Percentiles rank a stretch among this genome's conserved stretches.
Conservation (phyloP, 2,797 vertebrate species). For the Knipowitschia caucasica region DNA sequence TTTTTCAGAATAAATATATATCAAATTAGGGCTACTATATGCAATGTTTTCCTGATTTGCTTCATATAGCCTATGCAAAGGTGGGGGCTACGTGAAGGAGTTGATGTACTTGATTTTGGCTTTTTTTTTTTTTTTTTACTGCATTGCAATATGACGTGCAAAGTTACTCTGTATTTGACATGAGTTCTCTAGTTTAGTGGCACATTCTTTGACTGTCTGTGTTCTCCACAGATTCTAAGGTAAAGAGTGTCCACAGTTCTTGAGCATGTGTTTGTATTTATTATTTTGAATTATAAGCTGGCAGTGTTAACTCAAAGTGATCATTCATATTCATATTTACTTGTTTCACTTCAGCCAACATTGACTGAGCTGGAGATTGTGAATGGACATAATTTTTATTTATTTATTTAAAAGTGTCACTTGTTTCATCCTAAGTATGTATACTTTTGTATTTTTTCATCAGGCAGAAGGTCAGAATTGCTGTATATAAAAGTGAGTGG, state of each 20-base stretch:
- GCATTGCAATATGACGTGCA: not conserved
- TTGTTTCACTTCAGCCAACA: slow-evolving; percentile 41
- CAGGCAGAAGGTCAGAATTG: slow-evolving; percentile 53
- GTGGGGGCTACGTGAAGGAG: too few relatives aligned
- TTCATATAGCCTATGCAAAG: too few relatives aligned
- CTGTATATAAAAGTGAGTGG: slow-evolving; percentile 65
- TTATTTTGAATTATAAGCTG: slow-evolving; percentile 62
- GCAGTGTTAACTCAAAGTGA: slow-evolving; percentile 53
- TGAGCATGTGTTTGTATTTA: slow-evolving; percentile 68
- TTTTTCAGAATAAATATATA: not conserved
- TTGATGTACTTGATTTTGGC: too few relatives aligned
- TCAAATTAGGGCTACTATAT: not conserved
- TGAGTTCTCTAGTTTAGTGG: not conserved
- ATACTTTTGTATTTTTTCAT: slow-evolving; percentile 53
- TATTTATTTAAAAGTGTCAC: slow-evolving; percentile 60
- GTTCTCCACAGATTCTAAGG: slow-evolving; percentile 14
- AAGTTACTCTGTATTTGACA: too few relatives aligned
- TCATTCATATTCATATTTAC: slow-evolving; percentile 65
- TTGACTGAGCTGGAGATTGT: slow-evolving; percentile 41
- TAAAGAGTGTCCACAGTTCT: slow-evolving; percentile 37
- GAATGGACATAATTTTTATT: slow-evolving; percentile 46
- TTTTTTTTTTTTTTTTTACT: not conserved
- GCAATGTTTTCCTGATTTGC: too few relatives aligned
- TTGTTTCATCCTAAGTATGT: slow-evolving; percentile 58
- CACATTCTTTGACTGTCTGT: slow-evolving; percentile 1